Conservation (phyloP, 2,113 vertebrate genomes). For the Anseranas semipalmata region DNA sequence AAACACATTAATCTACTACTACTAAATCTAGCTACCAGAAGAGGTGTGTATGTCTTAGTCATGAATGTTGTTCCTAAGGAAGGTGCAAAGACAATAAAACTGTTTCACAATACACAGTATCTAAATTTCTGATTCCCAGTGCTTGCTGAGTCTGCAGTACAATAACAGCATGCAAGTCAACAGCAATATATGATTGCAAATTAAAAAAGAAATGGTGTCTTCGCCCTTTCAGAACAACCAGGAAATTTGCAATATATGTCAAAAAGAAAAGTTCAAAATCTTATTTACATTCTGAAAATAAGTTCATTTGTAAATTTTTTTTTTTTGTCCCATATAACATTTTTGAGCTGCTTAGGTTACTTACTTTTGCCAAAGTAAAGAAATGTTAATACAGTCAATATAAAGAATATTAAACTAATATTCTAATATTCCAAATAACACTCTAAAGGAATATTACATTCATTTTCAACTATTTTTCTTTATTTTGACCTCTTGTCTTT, state of each 20-base stretch:
- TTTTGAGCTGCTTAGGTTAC: not conserved
- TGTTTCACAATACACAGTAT: not conserved
- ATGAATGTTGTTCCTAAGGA: not conserved
- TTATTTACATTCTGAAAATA: not conserved
- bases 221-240: not conserved
- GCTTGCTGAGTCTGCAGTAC: not conserved
- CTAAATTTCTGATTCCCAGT: not conserved
- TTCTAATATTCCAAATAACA: not conserved
- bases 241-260: not conserved
- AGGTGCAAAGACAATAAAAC: slow-evolving; percentile 8
- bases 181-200: slow-evolving; percentile 32
- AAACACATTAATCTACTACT: not conserved
- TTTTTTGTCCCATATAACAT: not conserved
- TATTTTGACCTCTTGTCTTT: not conserved
- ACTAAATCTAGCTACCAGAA: not conserved
- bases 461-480: not conserved
- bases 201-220: not conserved
- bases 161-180: not conserved
- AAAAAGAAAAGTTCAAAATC: not conserved
- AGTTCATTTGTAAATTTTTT: not conserved
- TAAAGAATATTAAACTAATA: not conserved
- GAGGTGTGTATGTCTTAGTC: not conserved
- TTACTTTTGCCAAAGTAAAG: not conserved
- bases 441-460: not conserved
- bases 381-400: not conserved